Base-by-base conservation (phyloP, 2,113 vertebrate genomes). In the Anhinga anhinga region DNA sequence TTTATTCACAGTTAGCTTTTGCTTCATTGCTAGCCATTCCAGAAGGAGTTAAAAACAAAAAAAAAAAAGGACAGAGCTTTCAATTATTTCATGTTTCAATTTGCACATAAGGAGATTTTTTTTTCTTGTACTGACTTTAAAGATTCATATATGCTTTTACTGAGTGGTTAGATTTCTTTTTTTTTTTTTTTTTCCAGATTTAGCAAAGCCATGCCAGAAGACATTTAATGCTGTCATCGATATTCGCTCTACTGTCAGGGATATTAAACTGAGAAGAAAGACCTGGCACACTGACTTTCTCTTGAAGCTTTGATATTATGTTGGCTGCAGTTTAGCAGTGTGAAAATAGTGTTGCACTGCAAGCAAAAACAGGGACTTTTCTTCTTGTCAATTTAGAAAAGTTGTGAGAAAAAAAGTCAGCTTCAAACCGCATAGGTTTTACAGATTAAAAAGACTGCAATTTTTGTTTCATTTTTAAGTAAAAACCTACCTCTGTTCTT, bases 231-330 rank as follows among this genome's bases (percentile, higher is more conserved):
- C 74, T 96, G 94, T 95, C 95, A 90, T 97, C 38, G 44, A 88
- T 93, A 96, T 76, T 87, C 32, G 3, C 32, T 90, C 32, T 96
- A 42, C 80, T 95, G 84, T 65, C 93, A 94, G 73, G 87, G 53
- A 88, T 88, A 93, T 96, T 93, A 70, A 90, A 71, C 92, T 77
- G 80, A 89, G 88, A 94, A 93, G 94, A 95, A 59, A 96, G 90
- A 67, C 62, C 73, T 93, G 56, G 84, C 92, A 78, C 63, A 45
- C 77, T 81, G 84, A 63, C 73, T 89, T 93, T 52, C n/a, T 88
- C 93, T 93, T 93, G 88, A 94, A 97, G 88, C 59, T 95, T 91
- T 94, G 94, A 95, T 84, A 85, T 86, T 45, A 67, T 58, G 36
- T 92, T 96, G 94, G 90, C 82, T 78, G 14, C 26, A 79, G 59